phyloP scores from a whole-genome alignment of 1,140 invertebrate species.

The Anastrepha ludens region DNA sequence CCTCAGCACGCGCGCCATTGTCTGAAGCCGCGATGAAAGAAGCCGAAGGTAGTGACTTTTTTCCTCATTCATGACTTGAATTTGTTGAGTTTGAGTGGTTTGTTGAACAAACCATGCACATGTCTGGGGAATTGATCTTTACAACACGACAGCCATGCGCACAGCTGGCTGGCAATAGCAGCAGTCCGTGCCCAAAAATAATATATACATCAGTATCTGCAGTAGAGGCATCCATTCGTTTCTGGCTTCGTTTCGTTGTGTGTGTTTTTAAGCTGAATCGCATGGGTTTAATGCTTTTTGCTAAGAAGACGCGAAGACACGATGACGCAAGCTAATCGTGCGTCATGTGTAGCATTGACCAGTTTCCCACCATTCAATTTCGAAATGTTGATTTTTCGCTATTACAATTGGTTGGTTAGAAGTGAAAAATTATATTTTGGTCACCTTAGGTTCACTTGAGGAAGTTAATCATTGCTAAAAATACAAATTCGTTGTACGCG shows the following conservation, averaged over 20 bases:
- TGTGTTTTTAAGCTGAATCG: not conserved
- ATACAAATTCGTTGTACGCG: slow-evolving; percentile 4
- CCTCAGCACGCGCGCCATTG: not conserved
- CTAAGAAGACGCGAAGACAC: not conserved
- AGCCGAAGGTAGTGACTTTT: slow-evolving; percentile 21
- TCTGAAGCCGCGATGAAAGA: not conserved
- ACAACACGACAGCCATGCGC: slow-evolving; percentile 28
- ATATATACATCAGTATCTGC: not conserved
- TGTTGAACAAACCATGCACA: slow-evolving; percentile 47
- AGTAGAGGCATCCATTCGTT: slow-evolving; percentile 47
- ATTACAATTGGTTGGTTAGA: slow-evolving; percentile 20
- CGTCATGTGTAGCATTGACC: slow-evolving; percentile 34
- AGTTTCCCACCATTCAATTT: slow-evolving; percentile 51
- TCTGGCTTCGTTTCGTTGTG: not conserved
- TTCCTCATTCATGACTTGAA: slow-evolving; percentile 22
- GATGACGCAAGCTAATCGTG: slow-evolving; percentile 44
- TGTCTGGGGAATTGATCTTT: slow-evolving; percentile 29
- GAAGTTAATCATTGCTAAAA: slow-evolving; percentile 43
- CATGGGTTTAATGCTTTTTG: not conserved
- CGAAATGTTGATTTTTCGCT: slow-evolving; percentile 35
- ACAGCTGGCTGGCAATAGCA: not conserved
- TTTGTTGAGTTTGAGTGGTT: slow-evolving; percentile 29
- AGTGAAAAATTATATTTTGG: not conserved
- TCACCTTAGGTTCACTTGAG: slow-evolving; percentile 13
- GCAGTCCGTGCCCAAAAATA: not conserved